Base-by-base conservation (phyloP, 2,113 vertebrate species). In the Sinosuthora webbiana region DNA sequence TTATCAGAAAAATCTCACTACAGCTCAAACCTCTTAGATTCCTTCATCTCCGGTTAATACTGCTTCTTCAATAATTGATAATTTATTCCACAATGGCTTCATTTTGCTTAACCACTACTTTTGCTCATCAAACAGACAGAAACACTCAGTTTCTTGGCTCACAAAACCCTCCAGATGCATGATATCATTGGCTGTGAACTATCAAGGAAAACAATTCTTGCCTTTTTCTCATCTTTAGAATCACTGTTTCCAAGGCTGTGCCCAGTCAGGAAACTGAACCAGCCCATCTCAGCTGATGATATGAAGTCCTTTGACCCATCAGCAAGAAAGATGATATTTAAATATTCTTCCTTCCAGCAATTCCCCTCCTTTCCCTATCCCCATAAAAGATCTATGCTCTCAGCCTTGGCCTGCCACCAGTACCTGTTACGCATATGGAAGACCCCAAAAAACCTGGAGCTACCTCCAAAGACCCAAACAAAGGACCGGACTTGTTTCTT, bases 341-440 rank as follows among this genome's bases (percentile, higher is more conserved):
- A 93, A 92, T 91, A 57, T 59, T 77, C 55, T 90, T 76, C 80
- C 89, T 84, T 91, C 49, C 37, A 91, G 94, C 83, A 94, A 65
- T 85, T 84, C 53, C 42, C 73, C 69, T 79, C 73, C 65, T 87
- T 87, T 77, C 57, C 79, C 42, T 42, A 30, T 70, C 39, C 57
- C 31, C 13, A 67, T 14, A 78, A 73, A 92, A 96, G 87, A 97
- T 96, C 97, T 96, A 96, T 87, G 87, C 75, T 68, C 76, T 73
- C 59, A 73, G 55, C 81, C 81, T 85, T 79, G 89, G 68, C 57
- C 82, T 92, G 82, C 31, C 0, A 0, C 83, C 64, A 82, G 89
- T 91, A 96, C 79, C 83, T 95, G 94, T 62, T 89, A 53, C 64
- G 45, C 13, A 1, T 57, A 70, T 70, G 63, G 80, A 95, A 79